Percentiles rank a stretch among this genome's conserved stretches.
Evolutionary conservation across 1,140 invertebrate species (phyloP).

Genomic region (Pentalonia nigronervosa): DNA sequence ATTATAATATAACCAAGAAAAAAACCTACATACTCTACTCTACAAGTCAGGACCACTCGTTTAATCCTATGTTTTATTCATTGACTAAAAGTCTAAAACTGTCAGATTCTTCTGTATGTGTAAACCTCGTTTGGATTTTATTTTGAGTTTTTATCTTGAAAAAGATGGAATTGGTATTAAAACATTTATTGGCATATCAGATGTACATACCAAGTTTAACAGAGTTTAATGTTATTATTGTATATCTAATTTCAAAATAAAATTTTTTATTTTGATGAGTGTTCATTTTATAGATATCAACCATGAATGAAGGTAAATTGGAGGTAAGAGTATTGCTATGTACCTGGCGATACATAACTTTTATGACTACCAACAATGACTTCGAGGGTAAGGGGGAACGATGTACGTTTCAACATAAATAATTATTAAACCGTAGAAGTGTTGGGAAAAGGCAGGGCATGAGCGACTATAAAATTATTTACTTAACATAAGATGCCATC

Average conservation of each 20-base stretch:
- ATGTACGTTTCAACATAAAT: too few species aligned
- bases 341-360: too few species aligned
- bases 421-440: too few species aligned
- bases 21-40: not conserved
- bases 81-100: not conserved
- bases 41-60: not conserved
- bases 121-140: not conserved
- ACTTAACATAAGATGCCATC: too few species aligned
- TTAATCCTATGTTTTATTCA: conserved; percentile 40
- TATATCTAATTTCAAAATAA: not conserved
- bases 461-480: too few species aligned
- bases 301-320: not conserved
- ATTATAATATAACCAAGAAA: not conserved
- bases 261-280: not conserved
- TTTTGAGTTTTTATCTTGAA: not conserved
- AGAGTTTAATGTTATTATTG: not conserved
- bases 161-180: not conserved
- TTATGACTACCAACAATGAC: too few species aligned
- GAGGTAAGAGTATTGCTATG: not conserved
- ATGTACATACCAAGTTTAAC: not conserved
- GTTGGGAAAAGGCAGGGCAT: too few species aligned
- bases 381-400: too few species aligned
- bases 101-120: not conserved
- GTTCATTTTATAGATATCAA: not conserved
- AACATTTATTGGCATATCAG: not conserved